phyloP scores from a whole-genome alignment of 2,797 vertebrate species.

The Heterohyrax brucei region DNA sequence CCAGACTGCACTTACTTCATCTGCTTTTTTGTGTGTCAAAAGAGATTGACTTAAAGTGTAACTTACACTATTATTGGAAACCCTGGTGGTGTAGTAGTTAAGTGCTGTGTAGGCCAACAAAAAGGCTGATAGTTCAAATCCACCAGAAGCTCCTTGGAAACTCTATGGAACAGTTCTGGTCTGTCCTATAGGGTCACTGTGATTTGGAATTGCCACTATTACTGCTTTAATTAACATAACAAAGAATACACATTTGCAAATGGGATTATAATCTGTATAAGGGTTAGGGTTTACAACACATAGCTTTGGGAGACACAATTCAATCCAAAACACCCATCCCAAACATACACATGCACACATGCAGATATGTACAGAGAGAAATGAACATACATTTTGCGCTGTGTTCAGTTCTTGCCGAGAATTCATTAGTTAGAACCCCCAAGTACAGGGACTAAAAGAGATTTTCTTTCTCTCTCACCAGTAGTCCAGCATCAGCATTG shows the following conservation, averaged over 20 bases:
- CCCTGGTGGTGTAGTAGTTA: too few species aligned
- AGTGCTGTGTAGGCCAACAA: too few species aligned
- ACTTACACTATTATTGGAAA: not conserved
- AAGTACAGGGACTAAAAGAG: not conserved
- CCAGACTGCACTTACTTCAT: not conserved
- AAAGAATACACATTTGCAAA: not conserved
- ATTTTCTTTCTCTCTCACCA: not conserved
- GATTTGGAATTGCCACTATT: not conserved
- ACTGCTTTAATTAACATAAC: not conserved
- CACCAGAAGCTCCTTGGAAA: too few species aligned
- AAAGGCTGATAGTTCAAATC: too few species aligned
- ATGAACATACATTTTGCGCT: not conserved
- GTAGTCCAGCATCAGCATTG: not conserved
- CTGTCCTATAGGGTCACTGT: too few species aligned
- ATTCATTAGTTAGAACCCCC: not conserved
- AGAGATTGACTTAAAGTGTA: not conserved
- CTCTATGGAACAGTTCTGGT: too few species aligned
- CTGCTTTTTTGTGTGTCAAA: not conserved
- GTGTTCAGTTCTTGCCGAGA: not conserved
- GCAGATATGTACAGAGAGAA: not conserved
- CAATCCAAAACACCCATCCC: not conserved
- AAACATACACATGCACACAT: not conserved
- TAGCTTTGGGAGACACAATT: not conserved
- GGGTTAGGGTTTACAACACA: not conserved
- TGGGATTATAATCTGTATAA: not conserved